Percentiles rank a stretch among this genome's conserved stretches.
Conservation (phyloP, 2,888 invertebrate genomes). For the Papilio protenor region DNA sequence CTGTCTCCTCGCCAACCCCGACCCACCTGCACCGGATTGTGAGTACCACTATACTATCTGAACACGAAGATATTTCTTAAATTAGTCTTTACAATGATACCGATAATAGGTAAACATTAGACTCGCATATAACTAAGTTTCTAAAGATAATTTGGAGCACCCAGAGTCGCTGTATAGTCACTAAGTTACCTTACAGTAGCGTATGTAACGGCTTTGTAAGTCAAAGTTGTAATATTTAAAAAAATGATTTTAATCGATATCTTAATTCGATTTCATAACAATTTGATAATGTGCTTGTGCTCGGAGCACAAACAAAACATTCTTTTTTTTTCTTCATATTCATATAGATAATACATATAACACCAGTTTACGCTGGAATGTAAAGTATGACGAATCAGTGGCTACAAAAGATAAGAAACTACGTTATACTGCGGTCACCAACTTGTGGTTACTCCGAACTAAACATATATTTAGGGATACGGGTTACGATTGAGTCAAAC, state of each 20-base stretch:
- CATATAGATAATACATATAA: constrained; percentile 1
- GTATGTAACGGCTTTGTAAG: not conserved
- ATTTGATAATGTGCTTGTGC: not conserved
- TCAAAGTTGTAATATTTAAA: not conserved
- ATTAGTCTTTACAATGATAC: no score
- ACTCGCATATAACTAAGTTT: not conserved
- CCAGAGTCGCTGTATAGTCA: no score
- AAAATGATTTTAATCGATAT: not conserved
- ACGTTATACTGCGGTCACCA: not conserved
- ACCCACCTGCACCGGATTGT: constrained; percentile 92
- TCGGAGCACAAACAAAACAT: not conserved
- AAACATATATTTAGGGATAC: not conserved
- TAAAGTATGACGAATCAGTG: constrained; percentile 6
- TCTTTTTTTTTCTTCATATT: not conserved
- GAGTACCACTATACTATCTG: constrained; percentile 80
- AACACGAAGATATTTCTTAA: not conserved
- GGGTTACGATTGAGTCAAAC: not conserved
- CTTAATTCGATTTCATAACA: not conserved
- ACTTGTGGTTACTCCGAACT: not conserved
- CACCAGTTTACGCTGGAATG: not conserved
- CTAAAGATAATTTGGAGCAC: not conserved
- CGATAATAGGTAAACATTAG: no score
- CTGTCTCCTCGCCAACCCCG: constrained; percentile 87
- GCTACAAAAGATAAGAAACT: not conserved
- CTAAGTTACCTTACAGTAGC: no score